A percentile compares a stretch with the other conserved stretches of the same genome.
phyloP scores from a whole-genome alignment of 2,888 invertebrate species.

The Tenthredo amoena region DNA sequence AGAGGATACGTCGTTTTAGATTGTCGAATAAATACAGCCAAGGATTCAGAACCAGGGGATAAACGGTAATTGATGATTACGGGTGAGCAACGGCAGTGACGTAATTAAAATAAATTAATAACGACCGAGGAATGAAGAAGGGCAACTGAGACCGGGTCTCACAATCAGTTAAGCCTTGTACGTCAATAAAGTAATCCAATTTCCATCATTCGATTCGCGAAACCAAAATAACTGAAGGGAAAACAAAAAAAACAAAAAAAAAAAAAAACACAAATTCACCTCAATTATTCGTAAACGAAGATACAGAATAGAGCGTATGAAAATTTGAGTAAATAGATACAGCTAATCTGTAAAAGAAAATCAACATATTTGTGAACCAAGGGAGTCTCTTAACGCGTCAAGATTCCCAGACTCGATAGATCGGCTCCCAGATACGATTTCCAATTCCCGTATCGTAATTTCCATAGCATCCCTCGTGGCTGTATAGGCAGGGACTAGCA shows the following conservation, averaged over 20 bases:
- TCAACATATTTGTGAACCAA: neutral
- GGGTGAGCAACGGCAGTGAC: slow-evolving; percentile 61
- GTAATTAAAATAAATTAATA: slow-evolving; percentile 75
- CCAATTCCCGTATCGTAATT: slow-evolving; percentile 59
- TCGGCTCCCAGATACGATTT: slow-evolving; percentile 58
- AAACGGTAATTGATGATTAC: slow-evolving; percentile 72
- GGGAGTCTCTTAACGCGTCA: slow-evolving; percentile 27
- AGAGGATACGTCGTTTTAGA: slow-evolving; percentile 43
- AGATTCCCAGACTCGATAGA: slow-evolving; percentile 53
- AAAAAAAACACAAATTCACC: neutral
- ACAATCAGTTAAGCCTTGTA: neutral
- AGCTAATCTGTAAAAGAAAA: neutral
- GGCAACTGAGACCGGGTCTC: slow-evolving; percentile 23
- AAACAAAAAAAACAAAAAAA: neutral
- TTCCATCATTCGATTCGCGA: neutral
- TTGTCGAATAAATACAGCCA: slow-evolving; percentile 21
- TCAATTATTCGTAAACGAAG: neutral
- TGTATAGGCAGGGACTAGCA: slow-evolving; percentile 14
- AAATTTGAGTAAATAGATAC: neutral
- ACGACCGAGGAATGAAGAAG: slow-evolving; percentile 65
- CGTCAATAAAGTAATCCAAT: slow-evolving; percentile 5
- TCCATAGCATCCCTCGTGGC: slow-evolving; percentile 50
- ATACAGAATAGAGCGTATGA: neutral
- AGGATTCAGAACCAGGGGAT: slow-evolving; percentile 58
- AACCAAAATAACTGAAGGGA: neutral